Evolutionary conservation across 1,140 invertebrate species (phyloP), one percentile per base, ranked within the genome.

Genomic region (Pseudomyrmex concolor): DNA sequence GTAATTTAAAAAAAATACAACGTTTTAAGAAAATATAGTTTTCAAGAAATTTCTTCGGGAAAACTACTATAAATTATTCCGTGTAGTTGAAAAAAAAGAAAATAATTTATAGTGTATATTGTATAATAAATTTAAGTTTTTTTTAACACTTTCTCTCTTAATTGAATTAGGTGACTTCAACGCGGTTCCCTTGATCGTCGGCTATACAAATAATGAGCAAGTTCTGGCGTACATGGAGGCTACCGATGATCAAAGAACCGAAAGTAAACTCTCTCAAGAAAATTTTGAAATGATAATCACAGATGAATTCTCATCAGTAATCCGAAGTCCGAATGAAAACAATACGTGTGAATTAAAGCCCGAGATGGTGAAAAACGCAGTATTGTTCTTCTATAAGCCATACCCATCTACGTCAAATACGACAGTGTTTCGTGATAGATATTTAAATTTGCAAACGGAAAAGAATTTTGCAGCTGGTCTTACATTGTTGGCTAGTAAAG

Each of bases 151-250:
- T 34, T 34, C 0, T 34, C 0, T 25, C 22, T 77, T 19, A 22
- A 66, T 15, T 54, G 19, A 12, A 76, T 43, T 12, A 80, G 76
- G 54, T 25, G 95, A 86, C 95, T 95, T 91, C 91, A 95, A 92
- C 59, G 95, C 95, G 60, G 96, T 97, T 1, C 97, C 97, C 0
- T 86, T 97, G 10, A 92, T 98, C 66, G 95, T 95, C 4, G 97
- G 97, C 1, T 97, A 95, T 77, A 97, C 97, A 0, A 96, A 97
- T 86, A 97, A 97, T 95, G 97, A 98, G 91, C 96, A 97, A 84
- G 96, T 95, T 19, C 90, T 97, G 7, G 92, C 93, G 10, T 93
- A 92, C 17, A 91, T 92, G n/a, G 93, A 94, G 43, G 90, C 95
- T 13, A 87, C 96, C 1, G 94, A 95, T 19, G 95, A 95, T 22